A percentile compares a stretch with the other conserved stretches of the same genome.
Evolutionary conservation across 2,797 vertebrate species (phyloP).

Genomic region (Lepilemur ruficaudatus): DNA sequence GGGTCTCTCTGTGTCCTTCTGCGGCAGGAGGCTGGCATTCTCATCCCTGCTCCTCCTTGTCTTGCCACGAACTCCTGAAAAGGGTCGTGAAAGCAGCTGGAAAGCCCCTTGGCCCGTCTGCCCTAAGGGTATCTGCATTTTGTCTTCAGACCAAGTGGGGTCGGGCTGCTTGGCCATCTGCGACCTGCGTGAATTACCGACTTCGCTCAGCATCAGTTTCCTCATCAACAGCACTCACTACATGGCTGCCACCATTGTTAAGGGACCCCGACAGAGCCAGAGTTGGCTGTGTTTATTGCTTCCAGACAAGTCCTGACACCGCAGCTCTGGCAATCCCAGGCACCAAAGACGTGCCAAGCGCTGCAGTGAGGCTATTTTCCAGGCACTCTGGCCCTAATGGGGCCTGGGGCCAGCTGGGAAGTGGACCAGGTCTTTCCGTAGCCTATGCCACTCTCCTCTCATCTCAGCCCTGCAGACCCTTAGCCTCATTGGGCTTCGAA

Average conservation of each 20-base stretch:
- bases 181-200: background rate
- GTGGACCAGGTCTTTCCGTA: background rate
- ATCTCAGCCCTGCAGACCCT: background rate
- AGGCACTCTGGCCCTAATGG: fast-evolving
- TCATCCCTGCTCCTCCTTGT: background rate
- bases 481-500: background rate
- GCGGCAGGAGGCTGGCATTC: background rate
- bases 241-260: no score
- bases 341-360: background rate
- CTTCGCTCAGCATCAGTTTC: background rate
- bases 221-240: background rate
- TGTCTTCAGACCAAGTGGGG: background rate
- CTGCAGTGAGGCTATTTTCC: background rate
- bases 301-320: background rate
- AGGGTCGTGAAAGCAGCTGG: background rate
- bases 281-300: background rate
- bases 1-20: background rate
- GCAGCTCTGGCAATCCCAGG: background rate
- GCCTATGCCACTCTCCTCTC: background rate
- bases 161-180: background rate
- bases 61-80: background rate
- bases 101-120: background rate
- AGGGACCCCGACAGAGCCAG: background rate
- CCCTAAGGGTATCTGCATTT: background rate
- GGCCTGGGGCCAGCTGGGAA: background rate